Evolutionary conservation across 1,140 invertebrate genomes (phyloP).

Genomic region (Physella acuta): DNA sequence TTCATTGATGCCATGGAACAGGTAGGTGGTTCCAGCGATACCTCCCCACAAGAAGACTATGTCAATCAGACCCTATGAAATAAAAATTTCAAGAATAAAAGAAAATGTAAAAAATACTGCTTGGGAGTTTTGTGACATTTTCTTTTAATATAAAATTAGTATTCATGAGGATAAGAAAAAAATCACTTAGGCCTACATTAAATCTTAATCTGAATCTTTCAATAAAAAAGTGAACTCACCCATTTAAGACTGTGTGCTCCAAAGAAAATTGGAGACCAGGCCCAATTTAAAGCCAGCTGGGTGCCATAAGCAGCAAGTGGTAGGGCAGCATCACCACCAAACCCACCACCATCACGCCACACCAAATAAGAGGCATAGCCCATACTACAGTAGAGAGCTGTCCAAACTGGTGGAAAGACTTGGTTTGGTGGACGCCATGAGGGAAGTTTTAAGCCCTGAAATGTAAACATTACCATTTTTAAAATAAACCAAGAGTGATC

Average conservation of each 20-base stretch:
- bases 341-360: constrained; percentile 75
- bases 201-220: background rate
- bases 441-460: constrained; percentile 72
- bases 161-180: background rate
- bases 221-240: constrained; percentile 57
- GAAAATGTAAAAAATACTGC: too few relatives aligned
- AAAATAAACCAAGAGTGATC: too few relatives aligned
- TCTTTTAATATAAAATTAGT: background rate
- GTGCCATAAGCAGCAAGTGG: constrained; percentile 73
- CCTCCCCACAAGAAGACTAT: constrained; percentile 67
- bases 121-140: too few relatives aligned
- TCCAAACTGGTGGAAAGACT: constrained; percentile 81
- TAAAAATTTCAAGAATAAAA: too few relatives aligned
- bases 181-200: background rate
- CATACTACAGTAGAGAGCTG: constrained; percentile 76
- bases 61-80: too few relatives aligned
- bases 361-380: constrained; percentile 86
- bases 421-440: constrained; percentile 79
- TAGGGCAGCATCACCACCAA: constrained; percentile 70
- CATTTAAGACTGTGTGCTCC: constrained; percentile 72
- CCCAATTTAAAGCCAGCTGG: constrained; percentile 81
- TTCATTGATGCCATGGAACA: constrained; percentile 72
- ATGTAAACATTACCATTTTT: too few relatives aligned
- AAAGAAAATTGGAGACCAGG: constrained; percentile 86
- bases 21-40: constrained; percentile 67